Evolutionary conservation across 2,797 vertebrate genomes (phyloP).

Genomic region (Hippopotamyrus pictus): DNA sequence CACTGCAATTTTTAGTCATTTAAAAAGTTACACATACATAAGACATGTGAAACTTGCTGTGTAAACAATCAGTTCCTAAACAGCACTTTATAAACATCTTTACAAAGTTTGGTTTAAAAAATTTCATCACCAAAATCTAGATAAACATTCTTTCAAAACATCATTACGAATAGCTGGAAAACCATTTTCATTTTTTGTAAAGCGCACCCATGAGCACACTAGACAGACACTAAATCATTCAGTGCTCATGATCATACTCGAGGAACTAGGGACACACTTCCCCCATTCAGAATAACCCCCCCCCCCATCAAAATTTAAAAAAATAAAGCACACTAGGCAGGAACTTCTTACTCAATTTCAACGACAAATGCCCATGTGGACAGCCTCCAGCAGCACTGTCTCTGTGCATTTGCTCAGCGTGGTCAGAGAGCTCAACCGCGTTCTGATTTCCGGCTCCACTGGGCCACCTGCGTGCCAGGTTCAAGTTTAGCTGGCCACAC

Average conservation of each 20-base stretch:
- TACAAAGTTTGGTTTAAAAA: not conserved
- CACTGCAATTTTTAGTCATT: not conserved
- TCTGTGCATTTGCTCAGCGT: not conserved
- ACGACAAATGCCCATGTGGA: not conserved
- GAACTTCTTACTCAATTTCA: not conserved
- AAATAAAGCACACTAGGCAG: not conserved
- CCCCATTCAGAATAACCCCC: not conserved
- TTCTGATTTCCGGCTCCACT: not conserved
- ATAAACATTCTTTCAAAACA: not conserved
- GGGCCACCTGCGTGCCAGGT: not conserved
- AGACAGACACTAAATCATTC: not conserved
- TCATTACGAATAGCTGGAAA: not conserved
- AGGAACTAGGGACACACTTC: not conserved
- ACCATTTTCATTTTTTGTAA: not conserved
- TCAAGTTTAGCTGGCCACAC: not conserved
- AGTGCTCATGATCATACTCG: not conserved
- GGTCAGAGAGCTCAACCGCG: not conserved
- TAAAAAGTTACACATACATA: not conserved
- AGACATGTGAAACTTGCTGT: not conserved
- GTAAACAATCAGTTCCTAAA: not conserved
- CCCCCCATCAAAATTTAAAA: not conserved
- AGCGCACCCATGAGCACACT: not conserved
- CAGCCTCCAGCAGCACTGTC: not conserved
- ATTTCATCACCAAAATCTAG: not conserved
- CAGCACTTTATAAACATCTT: not conserved